Conservation (phyloP, 2,113 vertebrate species). For the Pangasianodon gigas region DNA sequence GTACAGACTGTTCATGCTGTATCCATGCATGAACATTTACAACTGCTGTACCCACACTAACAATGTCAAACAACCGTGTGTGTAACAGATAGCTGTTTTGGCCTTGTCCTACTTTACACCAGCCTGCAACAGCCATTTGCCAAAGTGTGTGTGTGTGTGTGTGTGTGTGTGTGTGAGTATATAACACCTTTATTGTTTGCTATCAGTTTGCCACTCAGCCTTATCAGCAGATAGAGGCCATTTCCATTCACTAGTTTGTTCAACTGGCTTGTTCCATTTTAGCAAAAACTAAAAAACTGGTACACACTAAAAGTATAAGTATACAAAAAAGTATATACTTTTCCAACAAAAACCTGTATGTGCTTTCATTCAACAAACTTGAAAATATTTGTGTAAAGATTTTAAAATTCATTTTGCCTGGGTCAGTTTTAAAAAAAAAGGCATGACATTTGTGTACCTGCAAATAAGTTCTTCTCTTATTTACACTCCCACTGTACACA, state of each 20-base stretch:
- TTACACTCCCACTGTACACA: background rate
- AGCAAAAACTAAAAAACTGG: background rate
- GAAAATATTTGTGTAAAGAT: background rate
- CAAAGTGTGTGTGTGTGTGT: background rate
- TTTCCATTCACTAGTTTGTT: constrained; percentile 19
- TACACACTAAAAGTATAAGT: background rate
- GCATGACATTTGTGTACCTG: background rate
- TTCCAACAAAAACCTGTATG: background rate
- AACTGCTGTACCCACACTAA: background rate
- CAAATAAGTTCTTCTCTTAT: background rate
- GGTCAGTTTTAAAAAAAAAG: background rate
- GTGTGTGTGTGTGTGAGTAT: background rate
- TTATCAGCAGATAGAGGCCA: background rate
- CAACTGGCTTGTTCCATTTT: background rate
- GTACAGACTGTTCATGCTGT: background rate
- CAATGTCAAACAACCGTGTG: background rate
- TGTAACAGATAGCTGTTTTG: background rate
- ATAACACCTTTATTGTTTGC: constrained; percentile 16
- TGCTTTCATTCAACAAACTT: background rate
- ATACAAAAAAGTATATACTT: background rate
- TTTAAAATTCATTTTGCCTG: background rate
- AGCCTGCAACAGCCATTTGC: background rate
- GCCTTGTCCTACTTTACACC: background rate
- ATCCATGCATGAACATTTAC: background rate
- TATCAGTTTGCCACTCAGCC: background rate